A percentile compares a stretch with the other conserved stretches of the same genome.
Conservation (phyloP, 2,888 invertebrate genomes). For the Morpho helenor region DNA sequence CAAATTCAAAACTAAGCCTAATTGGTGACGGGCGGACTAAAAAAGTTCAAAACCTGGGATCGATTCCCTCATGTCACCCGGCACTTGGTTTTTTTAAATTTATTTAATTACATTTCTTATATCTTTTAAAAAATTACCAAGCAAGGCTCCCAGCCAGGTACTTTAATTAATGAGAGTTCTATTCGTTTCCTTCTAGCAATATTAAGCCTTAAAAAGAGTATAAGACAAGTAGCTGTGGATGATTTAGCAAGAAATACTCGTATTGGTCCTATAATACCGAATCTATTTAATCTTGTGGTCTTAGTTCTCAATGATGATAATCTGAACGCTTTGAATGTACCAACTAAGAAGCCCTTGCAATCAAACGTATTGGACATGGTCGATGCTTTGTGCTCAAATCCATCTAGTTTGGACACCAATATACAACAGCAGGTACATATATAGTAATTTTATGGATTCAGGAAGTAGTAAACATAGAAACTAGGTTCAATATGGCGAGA, state of each 20-base stretch:
- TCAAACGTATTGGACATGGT: constrained; percentile 76
- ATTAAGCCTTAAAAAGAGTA: constrained; percentile 71
- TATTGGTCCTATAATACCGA: constrained; percentile 80
- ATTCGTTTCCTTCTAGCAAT: constrained; percentile 46
- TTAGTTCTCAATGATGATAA: constrained; percentile 79
- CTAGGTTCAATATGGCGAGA: too few relatives aligned
- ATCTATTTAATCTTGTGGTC: constrained; percentile 80
- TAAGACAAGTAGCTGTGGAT: constrained; percentile 74
- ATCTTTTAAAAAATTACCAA: too few relatives aligned
- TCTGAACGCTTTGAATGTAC: constrained; percentile 66
- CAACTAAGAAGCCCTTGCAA: constrained; percentile 66
- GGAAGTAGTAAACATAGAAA: too few relatives aligned
- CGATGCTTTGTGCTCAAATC: constrained; percentile 78
- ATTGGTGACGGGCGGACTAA: too few relatives aligned
- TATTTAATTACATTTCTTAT: too few relatives aligned
- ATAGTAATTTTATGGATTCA: not conserved
- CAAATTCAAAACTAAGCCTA: too few relatives aligned
- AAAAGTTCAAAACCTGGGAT: too few relatives aligned
- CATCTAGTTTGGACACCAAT: constrained; percentile 76
- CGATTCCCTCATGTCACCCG: too few relatives aligned
- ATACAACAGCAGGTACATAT: constrained; percentile 74
- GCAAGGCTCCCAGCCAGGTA: too few relatives aligned
- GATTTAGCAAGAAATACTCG: constrained; percentile 78
- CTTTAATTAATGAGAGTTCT: too few relatives aligned
- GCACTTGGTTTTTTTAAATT: too few relatives aligned